Conservation (phyloP, 2,888 invertebrate genomes). For the Parnassius smintheus region DNA sequence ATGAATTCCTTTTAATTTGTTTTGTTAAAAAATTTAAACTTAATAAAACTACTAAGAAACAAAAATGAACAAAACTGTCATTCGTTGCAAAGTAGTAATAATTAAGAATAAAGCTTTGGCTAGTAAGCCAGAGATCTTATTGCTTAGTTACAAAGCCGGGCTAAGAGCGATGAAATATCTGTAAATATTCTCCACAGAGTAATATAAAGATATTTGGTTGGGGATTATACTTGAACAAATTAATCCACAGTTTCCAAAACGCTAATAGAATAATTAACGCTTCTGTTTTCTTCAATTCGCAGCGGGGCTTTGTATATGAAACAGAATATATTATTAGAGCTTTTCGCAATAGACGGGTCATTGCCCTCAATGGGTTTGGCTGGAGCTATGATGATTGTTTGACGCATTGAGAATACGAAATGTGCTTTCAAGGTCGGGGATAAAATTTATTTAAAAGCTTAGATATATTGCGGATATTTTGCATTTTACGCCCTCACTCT, state of each 20-base stretch:
- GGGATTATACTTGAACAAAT: constrained; percentile 9
- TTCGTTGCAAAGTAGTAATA: too few species aligned
- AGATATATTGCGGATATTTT: neutral
- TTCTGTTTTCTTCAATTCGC: constrained; percentile 14
- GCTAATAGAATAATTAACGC: constrained; percentile 19
- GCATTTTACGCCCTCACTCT: neutral
- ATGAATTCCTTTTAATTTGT: too few species aligned
- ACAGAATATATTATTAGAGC: constrained; percentile 36
- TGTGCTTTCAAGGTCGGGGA: constrained; percentile 27
- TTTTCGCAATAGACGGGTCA: constrained; percentile 33
- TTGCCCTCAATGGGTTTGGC: constrained; percentile 24
- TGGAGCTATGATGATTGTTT: constrained; percentile 28
- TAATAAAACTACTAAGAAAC: too few species aligned
- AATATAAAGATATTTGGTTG: constrained; percentile 7
- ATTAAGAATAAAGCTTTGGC: too few species aligned
- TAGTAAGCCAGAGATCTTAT: neutral
- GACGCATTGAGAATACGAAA: constrained; percentile 29
- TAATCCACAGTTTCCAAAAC: constrained; percentile 14
- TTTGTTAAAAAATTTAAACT: too few species aligned
- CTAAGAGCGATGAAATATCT: neutral
- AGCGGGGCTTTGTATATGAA: constrained; percentile 24
- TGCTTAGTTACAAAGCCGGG: neutral
- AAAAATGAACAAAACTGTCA: too few species aligned
- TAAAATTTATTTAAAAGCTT: constrained; percentile 12
- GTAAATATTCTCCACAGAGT: constrained; percentile 1